A percentile compares a stretch with the other conserved stretches of the same genome.
These are phyloP conservation scores for Drosophila kepulauana DNA, from an alignment of 1,140 invertebrate genomes.

Conservation along the genomic window DNA sequence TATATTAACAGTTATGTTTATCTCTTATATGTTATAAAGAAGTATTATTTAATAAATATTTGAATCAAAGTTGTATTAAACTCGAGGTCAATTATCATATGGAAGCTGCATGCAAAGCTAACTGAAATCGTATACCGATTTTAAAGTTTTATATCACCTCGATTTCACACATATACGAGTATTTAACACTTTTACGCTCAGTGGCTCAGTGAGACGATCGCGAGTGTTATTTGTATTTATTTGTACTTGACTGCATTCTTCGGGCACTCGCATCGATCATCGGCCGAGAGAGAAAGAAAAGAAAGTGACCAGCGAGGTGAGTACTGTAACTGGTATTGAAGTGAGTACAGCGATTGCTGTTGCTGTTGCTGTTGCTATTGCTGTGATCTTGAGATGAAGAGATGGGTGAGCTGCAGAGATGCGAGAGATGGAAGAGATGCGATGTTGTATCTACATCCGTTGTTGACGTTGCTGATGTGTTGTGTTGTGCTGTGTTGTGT, in stretches of 20 bases:
- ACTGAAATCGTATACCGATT: too few species aligned
- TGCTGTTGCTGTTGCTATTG: constrained; percentile 2
- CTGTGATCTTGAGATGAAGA: constrained; percentile 28
- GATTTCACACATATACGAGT: not conserved
- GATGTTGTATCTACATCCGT: constrained; percentile 48
- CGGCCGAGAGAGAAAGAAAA: constrained; percentile 42
- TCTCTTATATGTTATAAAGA: too few species aligned
- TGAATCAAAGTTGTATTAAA: too few species aligned
- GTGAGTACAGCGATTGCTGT: constrained; percentile 17
- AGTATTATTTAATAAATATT: too few species aligned
- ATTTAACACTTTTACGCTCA: constrained; percentile 13
- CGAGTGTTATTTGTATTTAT: constrained; percentile 7
- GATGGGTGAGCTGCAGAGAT: constrained; percentile 4
- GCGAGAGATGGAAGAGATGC: constrained; percentile 3
- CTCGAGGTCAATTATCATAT: too few species aligned
- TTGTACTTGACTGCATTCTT: constrained; percentile 49
- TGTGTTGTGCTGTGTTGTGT: constrained; percentile 22
- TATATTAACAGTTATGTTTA: too few species aligned
- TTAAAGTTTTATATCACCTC: not conserved
- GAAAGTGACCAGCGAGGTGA: constrained; percentile 46
- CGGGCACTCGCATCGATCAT: constrained; percentile 47
- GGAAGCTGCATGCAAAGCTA: too few species aligned
- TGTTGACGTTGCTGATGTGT: constrained; percentile 35
- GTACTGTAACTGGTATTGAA: constrained; percentile 44
- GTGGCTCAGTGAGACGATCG: not conserved